These are phyloP conservation scores for Thaleichthys pacificus DNA, from an alignment of 2,797 vertebrate species.

Conservation along the genomic window DNA sequence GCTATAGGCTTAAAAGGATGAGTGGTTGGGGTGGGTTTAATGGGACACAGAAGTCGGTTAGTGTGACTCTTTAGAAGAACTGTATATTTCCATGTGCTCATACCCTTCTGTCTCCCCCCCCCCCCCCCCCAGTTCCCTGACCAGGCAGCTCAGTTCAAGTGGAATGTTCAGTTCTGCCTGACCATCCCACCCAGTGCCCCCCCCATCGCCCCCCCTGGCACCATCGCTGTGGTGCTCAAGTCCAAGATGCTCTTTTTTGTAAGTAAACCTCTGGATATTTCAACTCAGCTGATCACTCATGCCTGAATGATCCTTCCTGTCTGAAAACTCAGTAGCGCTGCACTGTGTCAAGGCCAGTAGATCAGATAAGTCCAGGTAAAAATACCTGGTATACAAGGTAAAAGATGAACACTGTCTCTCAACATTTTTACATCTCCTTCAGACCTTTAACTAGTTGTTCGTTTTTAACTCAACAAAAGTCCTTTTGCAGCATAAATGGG, in stretches of 20 bases:
- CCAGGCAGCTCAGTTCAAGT: conserved; percentile 93
- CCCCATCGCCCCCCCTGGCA: conserved; percentile 96
- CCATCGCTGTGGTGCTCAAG: conserved; percentile 97
- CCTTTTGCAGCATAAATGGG: too few relatives aligned
- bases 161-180: conserved; percentile 99
- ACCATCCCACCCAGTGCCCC: conserved; percentile 98
- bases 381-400: too few relatives aligned
- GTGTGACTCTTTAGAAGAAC: background rate
- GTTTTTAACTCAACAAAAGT: too few relatives aligned
- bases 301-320: background rate
- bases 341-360: too few relatives aligned
- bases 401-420: too few relatives aligned
- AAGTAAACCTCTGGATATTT: conserved; percentile 68
- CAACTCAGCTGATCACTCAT: background rate
- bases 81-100: background rate
- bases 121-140: conserved; percentile 86
- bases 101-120: background rate
- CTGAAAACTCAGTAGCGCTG: too few relatives aligned
- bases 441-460: too few relatives aligned
- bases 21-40: background rate
- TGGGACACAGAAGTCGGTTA: background rate
- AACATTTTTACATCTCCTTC: too few relatives aligned
- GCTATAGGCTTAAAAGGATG: background rate
- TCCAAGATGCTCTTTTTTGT: conserved; percentile 99
- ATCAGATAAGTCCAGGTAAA: too few relatives aligned